phyloP scores from a whole-genome alignment of 2,797 vertebrate genomes.

The Miichthys miiuy region DNA sequence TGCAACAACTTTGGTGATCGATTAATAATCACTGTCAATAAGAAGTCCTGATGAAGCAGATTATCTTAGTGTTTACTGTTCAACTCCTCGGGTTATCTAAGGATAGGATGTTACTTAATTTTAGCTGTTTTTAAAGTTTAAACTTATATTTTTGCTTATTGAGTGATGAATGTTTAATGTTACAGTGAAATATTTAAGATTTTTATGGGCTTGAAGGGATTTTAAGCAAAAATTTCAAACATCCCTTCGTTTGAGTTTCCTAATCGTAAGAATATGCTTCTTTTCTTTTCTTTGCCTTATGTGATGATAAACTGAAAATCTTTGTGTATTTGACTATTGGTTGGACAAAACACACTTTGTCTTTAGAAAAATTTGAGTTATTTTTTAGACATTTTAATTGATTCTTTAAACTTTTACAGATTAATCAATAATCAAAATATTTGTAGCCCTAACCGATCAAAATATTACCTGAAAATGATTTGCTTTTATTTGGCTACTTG shows the following conservation, averaged over 20 bases:
- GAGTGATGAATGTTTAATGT: neutral
- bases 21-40: neutral
- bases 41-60: neutral
- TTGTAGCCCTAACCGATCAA: neutral
- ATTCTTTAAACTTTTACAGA: neutral
- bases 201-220: neutral
- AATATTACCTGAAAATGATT: neutral
- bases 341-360: neutral
- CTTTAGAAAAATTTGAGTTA: neutral
- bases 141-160: neutral
- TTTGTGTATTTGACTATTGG: neutral
- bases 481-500: neutral
- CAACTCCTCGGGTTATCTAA: neutral
- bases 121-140: neutral
- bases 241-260: neutral
- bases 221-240: conserved; percentile 3
- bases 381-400: neutral
- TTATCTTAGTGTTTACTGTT: neutral
- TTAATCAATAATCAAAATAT: neutral
- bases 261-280: neutral
- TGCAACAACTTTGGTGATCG: neutral
- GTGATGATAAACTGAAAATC: neutral
- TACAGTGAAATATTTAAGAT: neutral
- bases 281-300: neutral
- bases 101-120: neutral